A percentile compares a stretch with the other conserved stretches of the same genome.
Evolutionary conservation across 2,888 invertebrate genomes (phyloP).

Genomic region (Calameuta idolon): DNA sequence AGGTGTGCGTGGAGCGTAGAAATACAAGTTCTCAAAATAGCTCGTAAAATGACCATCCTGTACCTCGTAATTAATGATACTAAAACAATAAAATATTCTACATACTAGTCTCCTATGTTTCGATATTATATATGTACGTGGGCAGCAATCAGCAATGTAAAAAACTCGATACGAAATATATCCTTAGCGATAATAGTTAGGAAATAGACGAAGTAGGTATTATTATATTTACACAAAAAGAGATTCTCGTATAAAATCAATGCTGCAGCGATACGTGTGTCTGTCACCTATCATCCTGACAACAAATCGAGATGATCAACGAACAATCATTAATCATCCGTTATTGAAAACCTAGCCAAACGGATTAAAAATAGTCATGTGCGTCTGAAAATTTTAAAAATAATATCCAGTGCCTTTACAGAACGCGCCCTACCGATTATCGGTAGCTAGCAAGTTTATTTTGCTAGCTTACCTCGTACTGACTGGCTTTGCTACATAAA

Average conservation of each 20-base stretch:
- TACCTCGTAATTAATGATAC: slow-evolving; percentile 2
- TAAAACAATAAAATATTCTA: slow-evolving; percentile 13
- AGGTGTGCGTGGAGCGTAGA: neutral
- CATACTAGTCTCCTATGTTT: slow-evolving; percentile 7
- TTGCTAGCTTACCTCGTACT: neutral
- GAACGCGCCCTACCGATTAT: neutral
- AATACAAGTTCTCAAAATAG: slow-evolving; percentile 13
- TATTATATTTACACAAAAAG: slow-evolving; percentile 19
- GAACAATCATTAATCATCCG: neutral
- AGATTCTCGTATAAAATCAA: slow-evolving; percentile 19
- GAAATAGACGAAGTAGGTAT: slow-evolving; percentile 10
- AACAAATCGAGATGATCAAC: neutral
- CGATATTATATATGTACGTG: slow-evolving; percentile 13
- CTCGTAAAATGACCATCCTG: slow-evolving; percentile 20
- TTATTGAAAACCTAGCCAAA: neutral
- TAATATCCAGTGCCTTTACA: neutral
- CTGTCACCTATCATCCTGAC: neutral
- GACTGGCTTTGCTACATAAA: neutral
- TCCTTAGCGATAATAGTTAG: slow-evolving; percentile 8
- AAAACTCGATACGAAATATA: slow-evolving; percentile 7
- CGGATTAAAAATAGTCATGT: neutral
- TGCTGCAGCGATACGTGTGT: slow-evolving; percentile 3
- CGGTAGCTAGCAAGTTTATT: neutral
- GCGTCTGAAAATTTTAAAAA: neutral
- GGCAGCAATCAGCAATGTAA: slow-evolving; percentile 6